Conservation (phyloP, 2,888 invertebrate genomes). For the Ectemnius lituratus region DNA sequence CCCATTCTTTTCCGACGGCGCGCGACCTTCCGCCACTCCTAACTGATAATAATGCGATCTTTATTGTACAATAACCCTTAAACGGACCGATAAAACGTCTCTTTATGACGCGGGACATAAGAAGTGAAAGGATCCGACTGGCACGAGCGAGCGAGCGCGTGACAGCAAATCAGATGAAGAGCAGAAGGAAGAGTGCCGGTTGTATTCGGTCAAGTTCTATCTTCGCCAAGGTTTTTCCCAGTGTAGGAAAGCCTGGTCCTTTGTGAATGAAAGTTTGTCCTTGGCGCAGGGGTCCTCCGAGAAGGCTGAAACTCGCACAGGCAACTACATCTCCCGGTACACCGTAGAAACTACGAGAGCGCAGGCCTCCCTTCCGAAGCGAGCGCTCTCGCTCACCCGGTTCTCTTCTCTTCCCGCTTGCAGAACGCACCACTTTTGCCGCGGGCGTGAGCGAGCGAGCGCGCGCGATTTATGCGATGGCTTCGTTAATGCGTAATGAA, state of each 20-base stretch:
- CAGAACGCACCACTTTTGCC: constrained; percentile 58
- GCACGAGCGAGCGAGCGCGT: constrained; percentile 59
- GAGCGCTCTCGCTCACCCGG: constrained; percentile 45
- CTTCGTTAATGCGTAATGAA: constrained; percentile 77
- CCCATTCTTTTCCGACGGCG: constrained; percentile 51
- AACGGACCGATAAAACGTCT: constrained; percentile 75
- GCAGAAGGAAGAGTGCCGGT: constrained; percentile 10
- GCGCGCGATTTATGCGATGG: constrained; percentile 73
- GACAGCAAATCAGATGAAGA: constrained; percentile 15
- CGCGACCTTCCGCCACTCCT: constrained; percentile 65
- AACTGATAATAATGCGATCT: constrained; percentile 78
- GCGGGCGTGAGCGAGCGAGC: constrained; percentile 30
- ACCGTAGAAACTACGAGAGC: constrained; percentile 50
- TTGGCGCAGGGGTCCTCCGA: neutral
- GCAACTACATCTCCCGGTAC: constrained; percentile 68
- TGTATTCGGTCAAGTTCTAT: no score
- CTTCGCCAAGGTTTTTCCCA: neutral
- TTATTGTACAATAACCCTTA: constrained; percentile 78
- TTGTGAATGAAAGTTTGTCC: neutral
- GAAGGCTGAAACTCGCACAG: constrained; percentile 49
- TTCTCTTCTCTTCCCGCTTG: constrained; percentile 24
- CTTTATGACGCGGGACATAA: constrained; percentile 69
- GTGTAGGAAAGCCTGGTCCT: constrained; percentile 22
- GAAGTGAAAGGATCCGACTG: constrained; percentile 71
- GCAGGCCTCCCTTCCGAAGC: constrained; percentile 27